phyloP scores from a whole-genome alignment of 2,797 vertebrate genomes.

The Spatula versicolor region DNA sequence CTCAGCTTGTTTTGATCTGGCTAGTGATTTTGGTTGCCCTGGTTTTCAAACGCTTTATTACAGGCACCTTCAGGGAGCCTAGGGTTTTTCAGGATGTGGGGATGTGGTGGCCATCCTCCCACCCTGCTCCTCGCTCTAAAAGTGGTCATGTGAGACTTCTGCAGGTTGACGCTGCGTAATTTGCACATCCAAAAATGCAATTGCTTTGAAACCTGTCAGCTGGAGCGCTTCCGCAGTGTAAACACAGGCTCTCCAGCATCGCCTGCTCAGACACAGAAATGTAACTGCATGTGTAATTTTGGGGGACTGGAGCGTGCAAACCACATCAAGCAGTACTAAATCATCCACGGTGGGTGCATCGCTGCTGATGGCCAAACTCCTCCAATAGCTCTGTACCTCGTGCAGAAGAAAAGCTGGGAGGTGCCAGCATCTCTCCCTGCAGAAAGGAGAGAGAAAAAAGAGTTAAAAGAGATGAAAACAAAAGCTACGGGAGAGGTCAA shows the following conservation, averaged over 20 bases:
- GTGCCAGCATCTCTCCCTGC: background rate
- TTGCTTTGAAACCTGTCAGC: conserved; percentile 6
- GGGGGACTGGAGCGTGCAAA: background rate
- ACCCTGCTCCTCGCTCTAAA: background rate
- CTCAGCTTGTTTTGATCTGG: background rate
- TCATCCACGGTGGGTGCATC: background rate
- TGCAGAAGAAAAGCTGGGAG: background rate
- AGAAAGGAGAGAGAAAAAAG: background rate
- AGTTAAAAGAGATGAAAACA: background rate
- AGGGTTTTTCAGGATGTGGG: background rate
- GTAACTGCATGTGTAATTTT: background rate
- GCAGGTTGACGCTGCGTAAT: background rate
- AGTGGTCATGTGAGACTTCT: background rate
- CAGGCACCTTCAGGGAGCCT: background rate
- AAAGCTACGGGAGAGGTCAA: background rate
- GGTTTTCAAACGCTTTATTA: conserved; percentile 8
- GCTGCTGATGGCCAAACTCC: background rate
- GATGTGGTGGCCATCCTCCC: background rate
- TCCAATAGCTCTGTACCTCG: background rate
- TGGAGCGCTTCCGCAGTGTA: background rate
- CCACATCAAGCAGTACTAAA: background rate
- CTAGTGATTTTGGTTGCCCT: background rate
- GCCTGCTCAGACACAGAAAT: background rate
- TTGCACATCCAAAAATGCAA: background rate
- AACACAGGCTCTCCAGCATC: background rate